Conservation (phyloP, 2,797 vertebrate species). For the Peromyscus melanophrys region DNA sequence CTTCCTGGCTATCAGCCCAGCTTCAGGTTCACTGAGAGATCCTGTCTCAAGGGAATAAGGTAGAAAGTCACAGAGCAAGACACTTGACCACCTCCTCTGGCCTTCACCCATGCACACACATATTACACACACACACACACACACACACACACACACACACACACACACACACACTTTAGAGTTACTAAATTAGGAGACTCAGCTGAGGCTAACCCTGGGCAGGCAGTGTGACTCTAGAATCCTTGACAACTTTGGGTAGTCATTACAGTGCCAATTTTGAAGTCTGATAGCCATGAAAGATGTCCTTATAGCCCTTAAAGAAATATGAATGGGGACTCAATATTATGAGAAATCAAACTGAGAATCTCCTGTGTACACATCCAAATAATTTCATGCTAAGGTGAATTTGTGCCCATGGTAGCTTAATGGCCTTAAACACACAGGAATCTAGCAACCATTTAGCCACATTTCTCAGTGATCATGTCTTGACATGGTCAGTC, state of each 20-base stretch:
- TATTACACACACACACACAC: no score
- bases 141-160: not conserved
- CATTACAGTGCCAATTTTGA: not conserved
- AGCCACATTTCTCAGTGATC: not conserved
- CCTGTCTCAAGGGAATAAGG: not conserved
- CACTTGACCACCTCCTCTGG: not conserved
- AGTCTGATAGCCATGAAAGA: not conserved
- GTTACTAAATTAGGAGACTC: not conserved
- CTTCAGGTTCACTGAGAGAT: not conserved
- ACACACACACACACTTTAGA: not conserved
- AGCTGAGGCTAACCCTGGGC: not conserved
- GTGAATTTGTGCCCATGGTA: not conserved
- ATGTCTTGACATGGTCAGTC: constrained; percentile 13
- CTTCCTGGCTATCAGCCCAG: not conserved
- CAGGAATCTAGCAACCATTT: constrained; percentile 23
- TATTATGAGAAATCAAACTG: not conserved
- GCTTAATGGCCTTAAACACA: constrained; percentile 16
- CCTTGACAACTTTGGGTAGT: not conserved
- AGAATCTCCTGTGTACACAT: not conserved
- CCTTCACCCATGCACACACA: not conserved
- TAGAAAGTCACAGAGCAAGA: not conserved
- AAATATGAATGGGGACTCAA: not conserved
- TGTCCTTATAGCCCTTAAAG: not conserved
- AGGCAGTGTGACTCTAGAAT: not conserved
- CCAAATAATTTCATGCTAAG: not conserved